Base-by-base conservation (phyloP, 2,888 invertebrate species). In the Dryocosmus kuriphilus region DNA sequence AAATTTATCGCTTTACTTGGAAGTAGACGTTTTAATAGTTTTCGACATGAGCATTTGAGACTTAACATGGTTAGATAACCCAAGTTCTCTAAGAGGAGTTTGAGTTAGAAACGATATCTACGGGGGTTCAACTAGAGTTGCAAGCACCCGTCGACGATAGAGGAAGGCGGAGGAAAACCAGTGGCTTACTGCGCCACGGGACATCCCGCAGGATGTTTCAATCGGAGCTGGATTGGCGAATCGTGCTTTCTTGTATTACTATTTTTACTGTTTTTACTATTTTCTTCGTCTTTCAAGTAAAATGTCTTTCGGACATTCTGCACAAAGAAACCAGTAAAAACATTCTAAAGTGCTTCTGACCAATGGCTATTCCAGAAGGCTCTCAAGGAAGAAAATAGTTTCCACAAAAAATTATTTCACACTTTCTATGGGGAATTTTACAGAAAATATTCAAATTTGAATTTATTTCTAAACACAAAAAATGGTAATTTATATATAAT, bases 11-110 rank as follows among this genome's bases (percentile, higher is more conserved):
- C 60, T 67, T 75, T 19, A 19, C 30, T 51, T 46, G 27, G n/a
- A 16, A 74, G 63, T 78, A 0, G 80, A 85, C 78, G 85, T 83
- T 87, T 84, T 87, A 88, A 88, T 87, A 87, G 87, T 84, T 84
- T 82, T 85, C 82, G 82, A 83, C 82, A 82, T 83, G 83, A 82
- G 83, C 81, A 79, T 84, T 76, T 30, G 76, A 57, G 79, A 77
- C 75, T 74, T 76, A 74, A 78, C 63, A 79, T 83, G 84, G 83
- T 83, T 82, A 83, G 84, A 83, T 85, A 86, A 86, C 83, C 83
- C 80, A 81, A 80, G n/a, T n/a, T n/a, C 78, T 81, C 77, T 30
- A 75, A 63, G 74, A 51, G 51, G 51, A 46, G 51, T 51, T 51
- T 71, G n/a, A 11, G 27, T 30, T 27, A 30, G 27, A 30, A 67